Percentiles rank a stretch among this genome's conserved stretches.
Evolutionary conservation across 2,797 vertebrate species (phyloP).

Genomic region (Micropoecilia bifurca): DNA sequence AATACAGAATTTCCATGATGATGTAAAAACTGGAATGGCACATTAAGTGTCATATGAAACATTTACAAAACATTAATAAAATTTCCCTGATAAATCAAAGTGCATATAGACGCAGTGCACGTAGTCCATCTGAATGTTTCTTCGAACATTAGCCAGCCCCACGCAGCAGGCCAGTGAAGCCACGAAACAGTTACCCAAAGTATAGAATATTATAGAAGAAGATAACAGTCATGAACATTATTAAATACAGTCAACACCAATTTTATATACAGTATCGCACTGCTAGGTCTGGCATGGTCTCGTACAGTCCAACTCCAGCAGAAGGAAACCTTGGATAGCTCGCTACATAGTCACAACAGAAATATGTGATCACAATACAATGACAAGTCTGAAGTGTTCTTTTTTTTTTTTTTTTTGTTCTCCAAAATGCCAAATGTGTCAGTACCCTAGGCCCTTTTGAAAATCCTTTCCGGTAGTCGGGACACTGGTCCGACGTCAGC

Average conservation of each 20-base stretch:
- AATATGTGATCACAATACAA: slow-evolving; percentile 96
- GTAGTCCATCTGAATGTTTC: slow-evolving; percentile 90
- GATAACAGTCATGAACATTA: slow-evolving; percentile 98
- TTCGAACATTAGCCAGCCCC: slow-evolving; percentile 84
- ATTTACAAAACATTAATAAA: slow-evolving; percentile 99
- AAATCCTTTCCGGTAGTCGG: slow-evolving; percentile 75
- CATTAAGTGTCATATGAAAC: slow-evolving; percentile 94
- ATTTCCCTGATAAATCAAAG: slow-evolving; percentile 99
- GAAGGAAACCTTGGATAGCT: slow-evolving; percentile 89
- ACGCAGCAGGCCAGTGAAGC: slow-evolving; percentile 89
- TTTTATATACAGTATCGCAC: slow-evolving; percentile 97
- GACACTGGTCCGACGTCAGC: slow-evolving; percentile 71
- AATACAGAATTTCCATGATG: slow-evolving; percentile 84
- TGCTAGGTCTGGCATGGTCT: slow-evolving; percentile 88
- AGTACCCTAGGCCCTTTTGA: slow-evolving; percentile 76
- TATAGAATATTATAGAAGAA: slow-evolving; percentile 89
- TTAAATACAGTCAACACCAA: slow-evolving; percentile 95
- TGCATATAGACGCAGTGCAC: slow-evolving; percentile 99
- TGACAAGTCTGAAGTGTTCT: slow-evolving; percentile 91
- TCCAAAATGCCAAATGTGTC: slow-evolving; percentile 71
- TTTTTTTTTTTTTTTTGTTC: slow-evolving; percentile 53
- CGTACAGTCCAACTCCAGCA: slow-evolving; percentile 82
- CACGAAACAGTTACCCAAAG: slow-evolving; percentile 91
- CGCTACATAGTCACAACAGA: slow-evolving; percentile 93
- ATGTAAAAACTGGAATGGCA: slow-evolving; percentile 96